Base-by-base conservation (phyloP, 2,888 invertebrate species). In the Hirtodrosophila cameraria region DNA sequence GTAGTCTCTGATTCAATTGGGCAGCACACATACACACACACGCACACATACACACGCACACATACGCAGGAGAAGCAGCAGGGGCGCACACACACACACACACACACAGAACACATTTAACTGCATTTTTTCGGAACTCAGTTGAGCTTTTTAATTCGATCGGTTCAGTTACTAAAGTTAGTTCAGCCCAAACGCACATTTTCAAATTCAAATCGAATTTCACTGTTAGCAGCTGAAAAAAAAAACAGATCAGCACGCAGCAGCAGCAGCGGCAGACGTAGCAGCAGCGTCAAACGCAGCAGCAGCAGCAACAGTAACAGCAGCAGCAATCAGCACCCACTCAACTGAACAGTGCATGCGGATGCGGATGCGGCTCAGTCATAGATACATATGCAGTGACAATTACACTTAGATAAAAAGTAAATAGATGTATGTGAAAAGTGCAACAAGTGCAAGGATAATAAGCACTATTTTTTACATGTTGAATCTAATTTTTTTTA, bases 91-190 rank as follows among this genome's bases (percentile, higher is more conserved):
- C 58, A 59, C 46, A 42, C 7, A 46, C 36, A 25, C 16, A 15
- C 31, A 42, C 41, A 43, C 15, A 31, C 41, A 39, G 46, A 62
- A 57, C 75, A 82, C 84, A 86, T 72, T 86, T 80, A 74, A 83
- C 85, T 88, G 87, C 89, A 88, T 81, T 90, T 89, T 90, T 89
- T 88, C 83, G 86, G 88, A 89, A 88, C 89, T 90, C 90, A 90
- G 90, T 90, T 90, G 90, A 90, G 89, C 90, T 90, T 90, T 89
- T 90, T 90, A 89, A 89, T 90, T 90, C 90, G 90, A 88, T 89
- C 90, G 87, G 89, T 88, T 88, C 86, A 88, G 86, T 86, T 75
- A 88, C 86, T 88, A 87, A 87, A 88, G 88, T 88, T 88, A 87
- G 80, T 89, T 86, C 85, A 83, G 73, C 68, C 73, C 67, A 86